Evolutionary conservation across 2,888 invertebrate species (phyloP), one percentile per base, ranked within the genome.

Genomic region (Hydroisotoma schaefferi): DNA sequence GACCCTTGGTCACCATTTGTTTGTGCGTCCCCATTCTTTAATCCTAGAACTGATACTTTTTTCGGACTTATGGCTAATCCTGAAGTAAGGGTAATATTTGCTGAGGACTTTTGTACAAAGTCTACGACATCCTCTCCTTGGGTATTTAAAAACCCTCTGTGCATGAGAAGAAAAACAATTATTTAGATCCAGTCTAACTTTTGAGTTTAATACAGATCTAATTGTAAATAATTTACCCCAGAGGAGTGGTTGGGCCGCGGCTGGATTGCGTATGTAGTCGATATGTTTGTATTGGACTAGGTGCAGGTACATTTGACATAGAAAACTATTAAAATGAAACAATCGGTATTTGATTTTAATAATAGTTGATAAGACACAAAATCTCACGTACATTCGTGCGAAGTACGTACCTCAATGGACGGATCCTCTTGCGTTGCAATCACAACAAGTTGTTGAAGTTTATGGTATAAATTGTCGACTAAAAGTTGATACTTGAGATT

Each of bases 401-500:
- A 85, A 37, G 25, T 20, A 18, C 33, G 4, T 76, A 90, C 90
- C 85, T 88, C 82, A 47, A 87, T 82, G 53, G 86, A 84, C 74
- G 85, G 82, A 78, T 89, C 86, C 73, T 87, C 85, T 0, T 87
- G 72, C 20, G 56, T 85, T 74, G 84, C 84, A 52, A 83, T 81
- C 28, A 82, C 82, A 48, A 84, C 83, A 69, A 87, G 83, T 75
- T 87, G 83, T 71, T 84, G 81, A 74, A 87, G 77, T 69, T 86
- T 80, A 72, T 85, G 85, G 75, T 87, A 86, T 59, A 89, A 77
- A 75, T 84, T 77, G 73, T 84, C 85, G 74, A 87, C 77, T 61
- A 88, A 78, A 65, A 84, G 82, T 75, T 87, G 86, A 76, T 89
- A 92, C 68, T 85, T 83, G 63, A 84, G 83, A 78, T 93, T 93